Base-by-base conservation (phyloP, 2,888 invertebrate species). In the Conops quadrifasciatus region DNA sequence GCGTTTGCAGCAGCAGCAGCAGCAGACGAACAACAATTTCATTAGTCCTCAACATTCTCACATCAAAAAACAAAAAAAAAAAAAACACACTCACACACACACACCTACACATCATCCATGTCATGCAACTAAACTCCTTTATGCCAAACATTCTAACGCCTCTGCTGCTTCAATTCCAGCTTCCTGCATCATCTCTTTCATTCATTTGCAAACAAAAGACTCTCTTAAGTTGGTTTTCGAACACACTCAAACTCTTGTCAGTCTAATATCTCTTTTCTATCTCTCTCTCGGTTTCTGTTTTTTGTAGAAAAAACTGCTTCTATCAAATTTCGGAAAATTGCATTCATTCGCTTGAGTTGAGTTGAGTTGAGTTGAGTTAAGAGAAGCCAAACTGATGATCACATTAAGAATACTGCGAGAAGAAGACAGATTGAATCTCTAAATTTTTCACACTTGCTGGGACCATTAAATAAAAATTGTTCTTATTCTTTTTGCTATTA, bases 191-290 rank as follows among this genome's bases (percentile, higher is more conserved):
- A 43, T 16, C 59, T 51, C 51, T 58, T 68, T 60, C 59, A 62
- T 62, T 68, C 68, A 68, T 68, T 68, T 68, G 68, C 68, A 68
- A 68, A 68, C 68, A 68, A 62, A 68, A 36, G 62, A 62, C 51
- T 68, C 59, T 47, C 65, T 47, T 24, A 47, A 58, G 67, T 59
- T 19, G 26, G 47, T 26, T 49, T 67, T 59, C 45, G 67, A 43
- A 49, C n/a, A 58, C 67, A 59, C 67, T 67, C 67, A 67, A n/a
- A n/a, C n/a, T n/a, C n/a, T n/a, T n/a, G n/a, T n/a, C n/a, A n/a
- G n/a, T n/a, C n/a, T n/a, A n/a, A n/a, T n/a, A n/a, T n/a, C n/a
- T n/a, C n/a, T n/a, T n/a, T n/a, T n/a, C n/a, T n/a, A n/a, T n/a
- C n/a, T 36, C 36, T 36, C 36, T 36, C 9, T 9, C 5, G 9